These are phyloP conservation scores for Lacerta viridis DNA, from an alignment of 2,797 vertebrate species.

Conservation along the genomic window DNA sequence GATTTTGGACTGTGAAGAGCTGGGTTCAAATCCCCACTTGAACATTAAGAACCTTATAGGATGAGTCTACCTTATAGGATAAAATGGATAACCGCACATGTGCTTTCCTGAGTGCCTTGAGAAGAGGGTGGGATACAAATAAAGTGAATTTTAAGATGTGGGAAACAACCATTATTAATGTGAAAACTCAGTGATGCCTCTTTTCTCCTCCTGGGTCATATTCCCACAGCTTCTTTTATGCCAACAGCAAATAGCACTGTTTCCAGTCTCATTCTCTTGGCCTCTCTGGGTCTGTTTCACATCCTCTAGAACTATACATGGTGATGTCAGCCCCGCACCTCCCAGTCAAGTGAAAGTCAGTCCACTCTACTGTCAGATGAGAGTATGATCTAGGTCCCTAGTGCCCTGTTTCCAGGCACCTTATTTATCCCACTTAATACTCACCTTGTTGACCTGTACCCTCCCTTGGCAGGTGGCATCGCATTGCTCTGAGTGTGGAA, in stretches of 20 bases:
- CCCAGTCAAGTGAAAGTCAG: not conserved
- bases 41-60: not conserved
- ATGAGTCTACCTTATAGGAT: not conserved
- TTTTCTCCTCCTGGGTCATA: not conserved
- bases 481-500: constrained; percentile 87
- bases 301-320: not conserved
- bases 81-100: not conserved
- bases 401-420: not conserved
- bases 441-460: not conserved
- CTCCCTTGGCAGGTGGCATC: constrained; percentile 88
- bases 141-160: not conserved
- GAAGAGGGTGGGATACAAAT: not conserved
- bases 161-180: not conserved
- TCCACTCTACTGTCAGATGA: not conserved
- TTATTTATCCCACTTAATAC: not conserved
- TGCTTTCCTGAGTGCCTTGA: not conserved
- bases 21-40: not conserved
- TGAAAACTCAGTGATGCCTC: not conserved
- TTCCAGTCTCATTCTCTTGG: not conserved
- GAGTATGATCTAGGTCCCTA: not conserved
- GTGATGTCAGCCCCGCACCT: too few relatives aligned
- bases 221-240: not conserved
- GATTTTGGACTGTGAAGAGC: not conserved
- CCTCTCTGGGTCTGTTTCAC: too few relatives aligned
- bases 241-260: too few relatives aligned